Conservation (phyloP, 1,140 invertebrate species). For the Daktulosphaira vitifoliae region DNA sequence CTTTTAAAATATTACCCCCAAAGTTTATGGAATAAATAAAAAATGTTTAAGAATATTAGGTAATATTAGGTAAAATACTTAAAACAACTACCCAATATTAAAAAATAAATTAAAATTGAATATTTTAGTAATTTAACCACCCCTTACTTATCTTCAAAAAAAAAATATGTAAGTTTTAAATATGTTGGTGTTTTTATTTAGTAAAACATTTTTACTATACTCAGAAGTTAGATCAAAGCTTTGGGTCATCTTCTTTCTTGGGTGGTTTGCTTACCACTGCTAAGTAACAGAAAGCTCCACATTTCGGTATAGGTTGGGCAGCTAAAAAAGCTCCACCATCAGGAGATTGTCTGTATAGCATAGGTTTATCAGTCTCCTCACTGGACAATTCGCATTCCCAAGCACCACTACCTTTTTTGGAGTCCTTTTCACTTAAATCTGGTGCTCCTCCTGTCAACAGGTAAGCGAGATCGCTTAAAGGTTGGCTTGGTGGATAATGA, state of each 20-base stretch:
- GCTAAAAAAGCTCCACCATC: conserved; percentile 48
- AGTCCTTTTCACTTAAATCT: neutral
- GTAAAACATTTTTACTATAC: too few species aligned
- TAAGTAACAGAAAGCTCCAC: conserved; percentile 48
- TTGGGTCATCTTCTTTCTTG: conserved; percentile 8
- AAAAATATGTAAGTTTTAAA: too few species aligned
- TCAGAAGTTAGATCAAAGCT: neutral
- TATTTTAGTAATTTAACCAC: too few species aligned
- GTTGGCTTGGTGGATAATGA: conserved; percentile 43
- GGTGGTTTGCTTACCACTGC: conserved; percentile 44
- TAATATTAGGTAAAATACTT: too few species aligned
- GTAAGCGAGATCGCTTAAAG: conserved; percentile 34
- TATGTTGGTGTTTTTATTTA: too few species aligned
- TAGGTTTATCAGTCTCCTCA: conserved; percentile 37
- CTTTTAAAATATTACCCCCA: too few species aligned
- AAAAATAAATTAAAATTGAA: too few species aligned
- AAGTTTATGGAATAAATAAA: too few species aligned
- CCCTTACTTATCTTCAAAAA: too few species aligned
- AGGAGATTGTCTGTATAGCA: conserved; percentile 46
- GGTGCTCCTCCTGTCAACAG: neutral
- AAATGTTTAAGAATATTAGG: too few species aligned
- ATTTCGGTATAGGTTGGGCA: conserved; percentile 46
- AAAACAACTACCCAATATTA: too few species aligned
- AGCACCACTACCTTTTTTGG: neutral
- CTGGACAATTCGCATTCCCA: conserved; percentile 6